Evolutionary conservation across 2,113 vertebrate genomes (phyloP).

Genomic region (Scomber japonicus): DNA sequence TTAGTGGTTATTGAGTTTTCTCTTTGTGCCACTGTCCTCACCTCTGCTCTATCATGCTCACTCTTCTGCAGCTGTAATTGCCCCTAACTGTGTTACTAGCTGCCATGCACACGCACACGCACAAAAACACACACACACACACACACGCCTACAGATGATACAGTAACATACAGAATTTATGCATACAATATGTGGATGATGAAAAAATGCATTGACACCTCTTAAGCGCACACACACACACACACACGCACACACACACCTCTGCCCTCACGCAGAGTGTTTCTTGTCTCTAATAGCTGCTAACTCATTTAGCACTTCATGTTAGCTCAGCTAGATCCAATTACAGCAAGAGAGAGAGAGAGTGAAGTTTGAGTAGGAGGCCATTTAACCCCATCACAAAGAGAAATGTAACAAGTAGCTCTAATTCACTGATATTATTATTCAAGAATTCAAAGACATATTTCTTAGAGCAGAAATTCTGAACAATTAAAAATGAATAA

Average conservation of each 20-base stretch:
- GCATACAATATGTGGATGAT: not conserved
- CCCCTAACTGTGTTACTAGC: constrained; percentile 19
- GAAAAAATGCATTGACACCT: constrained; percentile 21
- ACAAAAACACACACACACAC: not conserved
- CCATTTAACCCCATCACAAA: constrained; percentile 68
- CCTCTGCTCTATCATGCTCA: constrained; percentile 36
- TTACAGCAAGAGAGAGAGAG: constrained; percentile 57
- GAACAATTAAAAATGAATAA: not conserved
- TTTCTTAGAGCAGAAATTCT: too few relatives aligned
- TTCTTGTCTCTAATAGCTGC: constrained; percentile 70
- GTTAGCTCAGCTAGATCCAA: constrained; percentile 79
- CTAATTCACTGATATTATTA: constrained; percentile 33
- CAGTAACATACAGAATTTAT: not conserved
- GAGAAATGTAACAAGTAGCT: constrained; percentile 45
- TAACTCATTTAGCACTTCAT: constrained; percentile 79
- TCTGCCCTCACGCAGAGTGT: constrained; percentile 60
- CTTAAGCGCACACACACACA: constrained; percentile 8
- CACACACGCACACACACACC: constrained; percentile 35
- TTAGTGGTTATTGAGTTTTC: constrained; percentile 66
- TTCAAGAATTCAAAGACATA: not conserved
- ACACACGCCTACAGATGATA: not conserved
- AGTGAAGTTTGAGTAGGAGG: constrained; percentile 62
- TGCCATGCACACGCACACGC: constrained; percentile 2
- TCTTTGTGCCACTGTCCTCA: constrained; percentile 59
- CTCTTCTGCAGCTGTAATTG: constrained; percentile 43